A percentile compares a stretch with the other conserved stretches of the same genome.
Evolutionary conservation across 2,797 vertebrate genomes (phyloP).

Genomic region (Hemitrygon akajei): DNA sequence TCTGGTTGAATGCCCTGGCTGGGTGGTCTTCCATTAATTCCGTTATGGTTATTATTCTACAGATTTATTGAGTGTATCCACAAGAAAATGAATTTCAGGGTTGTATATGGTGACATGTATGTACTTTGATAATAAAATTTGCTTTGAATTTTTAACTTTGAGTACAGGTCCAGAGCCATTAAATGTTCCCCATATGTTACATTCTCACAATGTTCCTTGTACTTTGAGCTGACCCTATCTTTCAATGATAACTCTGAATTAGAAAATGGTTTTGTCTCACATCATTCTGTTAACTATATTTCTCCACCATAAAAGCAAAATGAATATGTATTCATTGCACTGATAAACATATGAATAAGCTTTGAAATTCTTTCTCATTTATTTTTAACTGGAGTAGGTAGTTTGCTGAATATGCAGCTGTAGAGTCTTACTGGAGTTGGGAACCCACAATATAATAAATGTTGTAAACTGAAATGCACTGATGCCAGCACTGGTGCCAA

Average conservation of each 20-base stretch:
- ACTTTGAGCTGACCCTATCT: too few relatives aligned
- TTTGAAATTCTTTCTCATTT: background rate
- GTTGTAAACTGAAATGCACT: background rate
- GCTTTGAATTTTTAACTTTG: too few relatives aligned
- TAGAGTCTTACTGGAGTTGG: background rate
- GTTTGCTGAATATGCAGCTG: background rate
- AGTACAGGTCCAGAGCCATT: too few relatives aligned
- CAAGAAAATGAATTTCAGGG: too few relatives aligned
- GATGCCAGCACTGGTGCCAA: background rate
- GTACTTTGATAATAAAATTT: too few relatives aligned
- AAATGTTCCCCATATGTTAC: too few relatives aligned
- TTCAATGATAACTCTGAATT: background rate
- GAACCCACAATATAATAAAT: background rate
- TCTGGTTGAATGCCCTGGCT: too few relatives aligned
- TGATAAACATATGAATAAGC: background rate
- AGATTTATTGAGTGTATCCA: too few relatives aligned
- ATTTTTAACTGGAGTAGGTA: background rate
- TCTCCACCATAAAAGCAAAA: background rate
- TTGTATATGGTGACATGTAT: too few relatives aligned
- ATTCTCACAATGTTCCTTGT: too few relatives aligned
- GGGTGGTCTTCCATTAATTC: too few relatives aligned
- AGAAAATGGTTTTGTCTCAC: background rate
- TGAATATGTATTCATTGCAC: background rate
- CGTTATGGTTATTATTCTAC: too few relatives aligned
- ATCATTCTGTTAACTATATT: background rate